Evolutionary conservation across 2,113 vertebrate genomes (phyloP).

Genomic region (Semnornis frantzii): DNA sequence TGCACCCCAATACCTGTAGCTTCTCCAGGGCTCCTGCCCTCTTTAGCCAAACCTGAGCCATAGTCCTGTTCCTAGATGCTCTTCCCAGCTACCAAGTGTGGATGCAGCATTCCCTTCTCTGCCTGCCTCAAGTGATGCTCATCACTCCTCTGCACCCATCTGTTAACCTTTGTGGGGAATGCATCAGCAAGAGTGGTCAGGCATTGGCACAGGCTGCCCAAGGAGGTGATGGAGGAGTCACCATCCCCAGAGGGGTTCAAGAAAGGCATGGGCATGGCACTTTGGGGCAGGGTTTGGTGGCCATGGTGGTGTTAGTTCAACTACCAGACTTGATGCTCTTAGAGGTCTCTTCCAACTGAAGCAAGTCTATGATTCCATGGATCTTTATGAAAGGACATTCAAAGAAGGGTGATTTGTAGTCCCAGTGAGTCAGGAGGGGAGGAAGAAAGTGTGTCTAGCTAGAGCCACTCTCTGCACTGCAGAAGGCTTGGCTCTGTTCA

Average conservation of each 20-base stretch:
- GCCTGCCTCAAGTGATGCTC: neutral
- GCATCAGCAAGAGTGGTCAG: no score
- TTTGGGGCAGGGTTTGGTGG: no score
- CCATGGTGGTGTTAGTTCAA: no score
- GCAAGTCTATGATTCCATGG: accelerated
- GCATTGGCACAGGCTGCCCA: no score
- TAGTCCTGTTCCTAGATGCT: neutral
- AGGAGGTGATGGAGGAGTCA: no score
- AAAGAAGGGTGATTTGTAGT: neutral
- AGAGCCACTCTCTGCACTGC: neutral
- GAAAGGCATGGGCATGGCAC: no score
- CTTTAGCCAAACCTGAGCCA: no score
- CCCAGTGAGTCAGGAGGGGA: neutral
- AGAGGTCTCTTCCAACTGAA: no score
- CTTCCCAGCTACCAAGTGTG: neutral
- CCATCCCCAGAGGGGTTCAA: no score
- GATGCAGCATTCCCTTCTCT: neutral
- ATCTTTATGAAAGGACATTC: neutral
- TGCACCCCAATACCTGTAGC: neutral
- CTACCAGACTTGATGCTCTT: no score
- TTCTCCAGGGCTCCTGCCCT: neutral
- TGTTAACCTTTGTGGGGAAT: neutral
- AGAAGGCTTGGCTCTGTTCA: neutral
- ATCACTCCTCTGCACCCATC: neutral
- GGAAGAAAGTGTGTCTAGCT: neutral